phyloP scores from a whole-genome alignment of 2,113 vertebrate species.

The Albula glossodonta region DNA sequence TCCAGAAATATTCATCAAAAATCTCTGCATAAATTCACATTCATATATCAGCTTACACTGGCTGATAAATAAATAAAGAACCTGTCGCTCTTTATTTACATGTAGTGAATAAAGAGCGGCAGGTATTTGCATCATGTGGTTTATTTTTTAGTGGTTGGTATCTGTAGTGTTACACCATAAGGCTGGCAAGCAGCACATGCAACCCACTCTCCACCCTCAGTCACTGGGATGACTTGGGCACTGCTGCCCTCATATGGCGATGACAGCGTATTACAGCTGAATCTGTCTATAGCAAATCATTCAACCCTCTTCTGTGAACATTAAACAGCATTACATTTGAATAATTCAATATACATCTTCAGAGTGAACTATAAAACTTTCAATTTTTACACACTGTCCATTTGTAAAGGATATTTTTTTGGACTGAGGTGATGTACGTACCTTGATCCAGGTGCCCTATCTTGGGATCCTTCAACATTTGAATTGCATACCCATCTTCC shows the following conservation, averaged over 20 bases:
- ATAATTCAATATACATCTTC: no score
- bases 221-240: constrained; percentile 29
- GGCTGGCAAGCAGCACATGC: constrained; percentile 43
- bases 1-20: not conserved
- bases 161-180: constrained; percentile 19
- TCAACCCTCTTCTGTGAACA: no score
- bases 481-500: no score
- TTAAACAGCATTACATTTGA: no score
- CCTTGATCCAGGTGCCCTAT: no score
- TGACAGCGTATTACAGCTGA: not conserved
- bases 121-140: not conserved
- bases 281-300: no score
- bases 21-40: not conserved
- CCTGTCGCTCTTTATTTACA: not conserved
- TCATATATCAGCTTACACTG: not conserved
- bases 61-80: not conserved
- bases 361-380: no score
- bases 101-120: constrained; percentile 20
- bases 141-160: not conserved
- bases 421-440: no score
- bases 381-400: no score
- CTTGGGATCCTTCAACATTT: no score
- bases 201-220: not conserved
- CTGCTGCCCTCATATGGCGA: constrained; percentile 61
- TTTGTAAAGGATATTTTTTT: no score